phyloP scores from a whole-genome alignment of 2,888 invertebrate genomes.

The Acanthoscelides obtectus region DNA sequence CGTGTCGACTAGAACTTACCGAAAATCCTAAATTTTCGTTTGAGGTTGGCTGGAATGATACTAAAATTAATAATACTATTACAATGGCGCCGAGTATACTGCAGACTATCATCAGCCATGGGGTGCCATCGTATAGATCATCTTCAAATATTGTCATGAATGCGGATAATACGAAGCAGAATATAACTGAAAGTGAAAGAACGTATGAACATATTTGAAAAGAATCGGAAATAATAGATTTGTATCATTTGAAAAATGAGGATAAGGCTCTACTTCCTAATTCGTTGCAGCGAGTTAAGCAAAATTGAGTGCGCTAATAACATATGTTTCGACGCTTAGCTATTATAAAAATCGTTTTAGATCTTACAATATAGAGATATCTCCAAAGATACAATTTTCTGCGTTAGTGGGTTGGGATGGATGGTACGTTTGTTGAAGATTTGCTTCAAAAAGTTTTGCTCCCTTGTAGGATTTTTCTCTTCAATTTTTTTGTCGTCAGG shows the following conservation, averaged over 20 bases:
- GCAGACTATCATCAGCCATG: constrained; percentile 41
- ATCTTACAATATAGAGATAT: constrained; percentile 51
- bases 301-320: too few species aligned
- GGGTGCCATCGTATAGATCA: constrained; percentile 40
- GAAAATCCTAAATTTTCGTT: constrained; percentile 59
- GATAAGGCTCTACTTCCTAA: too few species aligned
- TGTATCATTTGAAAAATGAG: too few species aligned
- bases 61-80: constrained; percentile 50
- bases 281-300: too few species aligned
- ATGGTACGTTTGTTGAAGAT: constrained; percentile 45
- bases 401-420: constrained; percentile 48
- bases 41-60: constrained; percentile 61
- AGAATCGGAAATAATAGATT: too few species aligned
- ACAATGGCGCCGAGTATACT: constrained; percentile 31
- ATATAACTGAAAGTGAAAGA: constrained; percentile 29
- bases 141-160: constrained; percentile 39
- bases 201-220: too few species aligned
- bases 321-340: too few species aligned
- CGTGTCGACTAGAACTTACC: too few species aligned
- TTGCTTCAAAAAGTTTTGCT: constrained; percentile 42
- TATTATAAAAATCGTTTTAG: constrained; percentile 3
- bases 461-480: constrained; percentile 35
- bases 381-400: constrained; percentile 47
- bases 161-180: constrained; percentile 40
- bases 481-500: constrained; percentile 42